These are phyloP conservation scores for Rafetus swinhoei DNA, from an alignment of 2,113 vertebrate genomes.

Conservation along the genomic window DNA sequence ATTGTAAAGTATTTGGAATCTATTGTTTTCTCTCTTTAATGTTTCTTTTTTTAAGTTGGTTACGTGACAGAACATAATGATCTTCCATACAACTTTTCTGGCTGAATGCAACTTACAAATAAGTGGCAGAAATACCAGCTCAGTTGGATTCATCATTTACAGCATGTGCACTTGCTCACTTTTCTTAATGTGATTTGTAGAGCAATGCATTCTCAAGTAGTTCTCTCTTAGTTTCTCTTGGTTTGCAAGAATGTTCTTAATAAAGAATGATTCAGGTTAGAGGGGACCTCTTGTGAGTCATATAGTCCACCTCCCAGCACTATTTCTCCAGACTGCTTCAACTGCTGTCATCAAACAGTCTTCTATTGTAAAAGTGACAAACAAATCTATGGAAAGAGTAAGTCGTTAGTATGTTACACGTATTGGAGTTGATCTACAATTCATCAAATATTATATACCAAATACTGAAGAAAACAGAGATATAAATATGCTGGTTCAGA, in stretches of 20 bases:
- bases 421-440: neutral
- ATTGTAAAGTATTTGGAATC: neutral
- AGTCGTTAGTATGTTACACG: neutral
- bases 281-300: neutral
- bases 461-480: conserved; percentile 52
- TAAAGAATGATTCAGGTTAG: conserved; percentile 7
- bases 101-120: conserved; percentile 18
- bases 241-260: neutral
- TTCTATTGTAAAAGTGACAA: neutral
- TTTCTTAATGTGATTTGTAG: conserved; percentile 36
- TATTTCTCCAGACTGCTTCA: neutral
- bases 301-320: neutral
- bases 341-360: too few species aligned
- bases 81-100: conserved; percentile 21
- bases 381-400: neutral
- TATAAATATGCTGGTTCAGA: conserved; percentile 63
- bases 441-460: conserved; percentile 57
- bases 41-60: neutral
- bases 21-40: neutral
- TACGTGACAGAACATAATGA: conserved; percentile 19
- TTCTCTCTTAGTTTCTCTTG: too few species aligned
- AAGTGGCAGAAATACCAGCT: conserved; percentile 56
- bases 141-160: neutral
- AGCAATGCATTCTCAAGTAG: conserved; percentile 30
- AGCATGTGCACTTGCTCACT: conserved; percentile 19